These are phyloP conservation scores for Craniophora ligustri DNA, from an alignment of 2,888 invertebrate genomes.

Conservation along the genomic window DNA sequence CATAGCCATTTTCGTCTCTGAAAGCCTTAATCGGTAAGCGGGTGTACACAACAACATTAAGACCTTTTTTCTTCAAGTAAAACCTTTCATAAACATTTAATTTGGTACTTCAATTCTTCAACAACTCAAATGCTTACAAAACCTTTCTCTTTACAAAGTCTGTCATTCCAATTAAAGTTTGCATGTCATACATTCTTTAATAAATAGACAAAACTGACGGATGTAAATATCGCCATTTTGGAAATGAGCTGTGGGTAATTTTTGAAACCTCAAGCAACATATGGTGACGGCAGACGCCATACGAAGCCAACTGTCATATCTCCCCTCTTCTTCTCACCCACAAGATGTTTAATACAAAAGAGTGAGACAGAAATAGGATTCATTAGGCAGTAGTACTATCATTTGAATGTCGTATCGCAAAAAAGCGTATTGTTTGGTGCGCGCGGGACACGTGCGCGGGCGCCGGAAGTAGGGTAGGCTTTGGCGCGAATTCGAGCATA, in stretches of 20 bases:
- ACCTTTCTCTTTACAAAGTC: constrained; percentile 14
- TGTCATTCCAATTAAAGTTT: constrained; percentile 61
- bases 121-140: neutral
- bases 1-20: neutral
- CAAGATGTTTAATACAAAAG: constrained; percentile 39
- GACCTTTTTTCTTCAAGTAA: too few species aligned
- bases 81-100: too few species aligned
- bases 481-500: constrained; percentile 82
- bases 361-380: constrained; percentile 72
- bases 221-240: constrained; percentile 75
- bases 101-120: neutral
- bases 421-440: constrained; percentile 80
- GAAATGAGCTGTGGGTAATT: constrained; percentile 78
- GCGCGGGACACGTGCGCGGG: constrained; percentile 73
- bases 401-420: constrained; percentile 84
- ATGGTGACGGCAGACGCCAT: constrained; percentile 86
- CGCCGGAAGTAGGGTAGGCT: constrained; percentile 82
- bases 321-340: constrained; percentile 65
- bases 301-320: constrained; percentile 81
- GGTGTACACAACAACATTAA: too few species aligned
- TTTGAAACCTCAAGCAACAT: constrained; percentile 87
- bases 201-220: constrained; percentile 77
- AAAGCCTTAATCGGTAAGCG: too few species aligned
- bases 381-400: constrained; percentile 84
- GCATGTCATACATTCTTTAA: constrained; percentile 67